Evolutionary conservation across 2,888 invertebrate species (phyloP).

Genomic region (Hermodice carunculata): DNA sequence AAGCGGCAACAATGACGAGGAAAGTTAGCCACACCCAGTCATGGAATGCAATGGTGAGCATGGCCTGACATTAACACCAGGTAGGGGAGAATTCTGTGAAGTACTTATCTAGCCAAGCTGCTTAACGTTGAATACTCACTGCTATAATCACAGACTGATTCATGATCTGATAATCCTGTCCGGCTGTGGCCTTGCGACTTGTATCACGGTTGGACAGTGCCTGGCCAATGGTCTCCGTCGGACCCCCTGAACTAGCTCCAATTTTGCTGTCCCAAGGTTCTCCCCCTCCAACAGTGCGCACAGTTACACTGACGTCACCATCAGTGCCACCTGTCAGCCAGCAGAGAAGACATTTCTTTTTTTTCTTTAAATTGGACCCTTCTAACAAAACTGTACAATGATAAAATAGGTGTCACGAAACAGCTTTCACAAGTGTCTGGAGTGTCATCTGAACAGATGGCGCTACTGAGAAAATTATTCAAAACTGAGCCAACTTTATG

Average conservation of each 20-base stretch:
- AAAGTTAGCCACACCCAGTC: too few species aligned
- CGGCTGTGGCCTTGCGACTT: constrained; percentile 46
- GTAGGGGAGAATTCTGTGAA: too few species aligned
- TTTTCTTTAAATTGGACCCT: too few species aligned
- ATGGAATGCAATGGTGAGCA: too few species aligned
- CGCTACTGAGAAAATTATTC: neutral
- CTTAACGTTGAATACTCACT: too few species aligned
- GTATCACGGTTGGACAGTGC: constrained; percentile 54
- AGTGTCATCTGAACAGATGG: neutral
- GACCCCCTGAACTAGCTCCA: constrained; percentile 39
- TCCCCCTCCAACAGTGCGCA: constrained; percentile 67
- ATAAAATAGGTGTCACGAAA: too few species aligned
- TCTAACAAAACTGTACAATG: too few species aligned
- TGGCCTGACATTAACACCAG: too few species aligned
- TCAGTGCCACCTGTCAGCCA: constrained; percentile 56
- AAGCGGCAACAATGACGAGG: too few species aligned
- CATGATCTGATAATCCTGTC: constrained; percentile 56
- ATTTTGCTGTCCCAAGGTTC: constrained; percentile 63
- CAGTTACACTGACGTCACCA: constrained; percentile 55
- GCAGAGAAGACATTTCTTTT: neutral
- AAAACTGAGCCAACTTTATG: neutral
- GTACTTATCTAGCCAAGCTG: too few species aligned
- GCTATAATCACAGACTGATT: too few species aligned
- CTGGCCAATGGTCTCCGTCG: constrained; percentile 57
- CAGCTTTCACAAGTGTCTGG: neutral